A percentile compares a stretch with the other conserved stretches of the same genome.
phyloP scores from a whole-genome alignment of 2,888 invertebrate genomes.

The Philereme vetulata region DNA sequence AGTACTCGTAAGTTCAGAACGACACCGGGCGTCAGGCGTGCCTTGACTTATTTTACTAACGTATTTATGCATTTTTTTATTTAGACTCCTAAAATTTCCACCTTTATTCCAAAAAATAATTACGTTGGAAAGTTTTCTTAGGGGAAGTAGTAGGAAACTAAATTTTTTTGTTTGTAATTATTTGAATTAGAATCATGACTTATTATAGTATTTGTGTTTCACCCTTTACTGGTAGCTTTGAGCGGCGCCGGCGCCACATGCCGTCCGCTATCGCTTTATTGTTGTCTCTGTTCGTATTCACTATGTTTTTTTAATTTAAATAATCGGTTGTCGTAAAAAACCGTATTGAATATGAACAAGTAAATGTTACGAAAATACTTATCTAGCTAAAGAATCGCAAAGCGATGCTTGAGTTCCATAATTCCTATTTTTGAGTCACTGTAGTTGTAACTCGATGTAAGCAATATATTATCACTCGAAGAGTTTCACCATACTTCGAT shows the following conservation, averaged over 20 bases:
- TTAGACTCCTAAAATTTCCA: not conserved
- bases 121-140: not conserved
- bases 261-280: slow-evolving; percentile 31
- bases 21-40: slow-evolving; percentile 70
- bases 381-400: slow-evolving; percentile 34
- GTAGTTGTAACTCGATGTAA: slow-evolving; percentile 38
- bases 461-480: slow-evolving; percentile 30
- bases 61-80: slow-evolving; percentile 64
- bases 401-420: slow-evolving; percentile 36
- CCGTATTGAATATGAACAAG: slow-evolving; percentile 34
- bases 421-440: slow-evolving; percentile 42
- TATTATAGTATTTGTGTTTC: slow-evolving; percentile 54
- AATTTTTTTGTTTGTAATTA: slow-evolving; percentile 48
- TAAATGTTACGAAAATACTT: slow-evolving; percentile 30
- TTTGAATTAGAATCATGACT: slow-evolving; percentile 44
- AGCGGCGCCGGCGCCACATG: slow-evolving; percentile 41
- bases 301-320: slow-evolving; percentile 21
- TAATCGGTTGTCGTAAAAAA: slow-evolving; percentile 19
- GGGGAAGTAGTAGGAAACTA: not conserved
- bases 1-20: slow-evolving; percentile 56
- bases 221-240: slow-evolving; percentile 66
- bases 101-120: too few relatives aligned
- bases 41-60: slow-evolving; percentile 63
- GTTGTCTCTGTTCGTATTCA: slow-evolving; percentile 27
- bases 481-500: slow-evolving; percentile 33